Evolutionary conservation across 2,888 invertebrate genomes (phyloP).

Genomic region (Sycophila texana): DNA sequence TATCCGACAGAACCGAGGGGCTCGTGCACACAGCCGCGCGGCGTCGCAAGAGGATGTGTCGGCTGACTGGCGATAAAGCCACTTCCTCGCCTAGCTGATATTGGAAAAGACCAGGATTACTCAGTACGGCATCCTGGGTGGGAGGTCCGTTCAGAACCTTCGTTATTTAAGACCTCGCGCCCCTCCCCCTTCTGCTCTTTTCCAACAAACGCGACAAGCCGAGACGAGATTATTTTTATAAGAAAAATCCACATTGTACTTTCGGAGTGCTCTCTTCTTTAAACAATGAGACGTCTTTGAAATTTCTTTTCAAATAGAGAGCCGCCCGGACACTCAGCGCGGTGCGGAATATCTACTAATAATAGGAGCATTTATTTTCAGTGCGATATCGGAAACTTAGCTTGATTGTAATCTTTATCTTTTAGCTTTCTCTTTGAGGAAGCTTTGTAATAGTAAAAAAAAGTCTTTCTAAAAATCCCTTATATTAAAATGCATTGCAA

Average conservation of each 20-base stretch:
- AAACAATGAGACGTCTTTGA: conserved; percentile 33
- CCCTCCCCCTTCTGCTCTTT: background rate
- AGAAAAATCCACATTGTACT: conserved; percentile 15
- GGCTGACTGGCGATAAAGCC: conserved; percentile 36
- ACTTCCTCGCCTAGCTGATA: conserved; percentile 36
- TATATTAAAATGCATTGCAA: too few species aligned
- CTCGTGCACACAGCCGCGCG: too few species aligned
- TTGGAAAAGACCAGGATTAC: conserved; percentile 35
- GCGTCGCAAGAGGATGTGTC: conserved; percentile 4
- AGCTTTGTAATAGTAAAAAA: too few species aligned
- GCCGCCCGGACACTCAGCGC: background rate
- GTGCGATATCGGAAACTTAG: background rate
- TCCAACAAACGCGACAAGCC: conserved; percentile 15
- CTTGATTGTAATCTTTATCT: background rate
- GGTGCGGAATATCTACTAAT: background rate
- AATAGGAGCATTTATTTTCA: conserved; percentile 25
- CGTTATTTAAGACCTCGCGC: background rate
- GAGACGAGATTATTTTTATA: conserved; percentile 5
- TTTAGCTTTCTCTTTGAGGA: too few species aligned
- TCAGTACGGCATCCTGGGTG: conserved; percentile 25
- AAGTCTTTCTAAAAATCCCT: too few species aligned
- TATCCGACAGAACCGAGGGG: too few species aligned
- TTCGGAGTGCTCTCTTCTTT: background rate
- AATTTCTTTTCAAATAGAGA: background rate
- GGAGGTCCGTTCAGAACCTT: background rate